Conservation (phyloP, 1,140 invertebrate species). For the Diachasma alloeum region DNA sequence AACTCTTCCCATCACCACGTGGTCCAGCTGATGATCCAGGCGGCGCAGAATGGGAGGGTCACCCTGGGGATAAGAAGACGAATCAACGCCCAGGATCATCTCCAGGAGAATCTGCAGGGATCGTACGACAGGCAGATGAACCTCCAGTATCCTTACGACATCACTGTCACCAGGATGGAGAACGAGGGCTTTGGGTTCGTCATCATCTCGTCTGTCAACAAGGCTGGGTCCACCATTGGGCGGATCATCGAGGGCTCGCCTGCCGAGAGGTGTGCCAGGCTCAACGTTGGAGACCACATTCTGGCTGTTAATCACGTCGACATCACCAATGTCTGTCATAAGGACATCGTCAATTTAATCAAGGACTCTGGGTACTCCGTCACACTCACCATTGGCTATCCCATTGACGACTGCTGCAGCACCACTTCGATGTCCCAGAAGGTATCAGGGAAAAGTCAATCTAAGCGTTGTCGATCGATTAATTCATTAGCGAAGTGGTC, state of each 20-base stretch:
- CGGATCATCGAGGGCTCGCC: constrained; percentile 94
- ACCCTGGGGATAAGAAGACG: constrained; percentile 75
- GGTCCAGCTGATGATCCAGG: constrained; percentile 87
- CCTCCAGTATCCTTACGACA: constrained; percentile 79
- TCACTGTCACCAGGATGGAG: constrained; percentile 87
- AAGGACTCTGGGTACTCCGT: constrained; percentile 94
- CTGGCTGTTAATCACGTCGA: constrained; percentile 94
- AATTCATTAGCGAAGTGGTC: too few relatives aligned
- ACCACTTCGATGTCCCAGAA: constrained; percentile 59
- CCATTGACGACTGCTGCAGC: constrained; percentile 68
- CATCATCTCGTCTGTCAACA: constrained; percentile 96
- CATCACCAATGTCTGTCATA: constrained; percentile 92
- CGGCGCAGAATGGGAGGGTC: constrained; percentile 81
- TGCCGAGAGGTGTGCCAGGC: constrained; percentile 87
- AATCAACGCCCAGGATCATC: constrained; percentile 60
- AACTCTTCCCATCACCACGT: constrained; percentile 90
- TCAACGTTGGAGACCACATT: constrained; percentile 95
- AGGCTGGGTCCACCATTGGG: constrained; percentile 93
- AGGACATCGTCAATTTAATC: constrained; percentile 93
- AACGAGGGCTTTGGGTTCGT: constrained; percentile 99
- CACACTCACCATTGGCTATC: constrained; percentile 85
- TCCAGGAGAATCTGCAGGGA: constrained; percentile 49
- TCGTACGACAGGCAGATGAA: constrained; percentile 52
- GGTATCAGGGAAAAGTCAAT: constrained; percentile 34
- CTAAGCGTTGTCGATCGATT: too few relatives aligned